Evolutionary conservation across 2,113 vertebrate genomes (phyloP), one percentile per base, ranked within the genome.

Genomic region (Dicerorhinus sumatrensis): DNA sequence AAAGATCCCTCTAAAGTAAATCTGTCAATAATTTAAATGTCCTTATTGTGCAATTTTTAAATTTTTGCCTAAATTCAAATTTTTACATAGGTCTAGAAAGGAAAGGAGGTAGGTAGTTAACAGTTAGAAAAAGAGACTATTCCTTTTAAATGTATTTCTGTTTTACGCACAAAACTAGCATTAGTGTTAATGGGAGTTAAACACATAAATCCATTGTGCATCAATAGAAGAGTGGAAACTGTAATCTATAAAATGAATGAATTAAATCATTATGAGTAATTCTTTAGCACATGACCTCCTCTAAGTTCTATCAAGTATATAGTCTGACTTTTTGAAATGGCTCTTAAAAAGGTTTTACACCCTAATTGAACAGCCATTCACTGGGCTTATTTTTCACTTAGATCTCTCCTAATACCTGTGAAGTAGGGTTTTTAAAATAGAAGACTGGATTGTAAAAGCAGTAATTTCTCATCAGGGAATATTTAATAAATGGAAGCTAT

Each of bases 401-500:
- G 87, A 58, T 93, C 72, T 96, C 25, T 73, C 91, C 56, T 80
- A 97, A 96, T 94, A 98, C 60, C 20, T 67, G 67, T 93, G 87
- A 96, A 98, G 75, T 21, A 94, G 33, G 33, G 69, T 18, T 94
- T 81, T 96, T 93, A 89, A 96, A 97, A 80, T 93, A 93, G 70
- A 17, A 89, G n/a, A 54, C 20, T 91, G 46, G 21, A 36, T 46
- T 85, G n/a, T 91, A 98, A 97, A 95, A 60, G 90, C 16, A 95
- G 51, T 91, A 87, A 97, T 95, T 97, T 96, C 91, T 97, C 96
- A 95, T 39, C 60, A 81, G 94, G 67, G 82, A 96, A 54, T 94
- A 97, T 89, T 95, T 98, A 98, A 97, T 93, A 97, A 98, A 75
- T 75, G 87, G 54, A 97, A 98, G 97, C 62, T 96, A 94, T 95